Percentiles rank a stretch among this genome's conserved stretches.
Evolutionary conservation across 2,797 vertebrate genomes (phyloP).

Genomic region (Acrossocheilus fasciatus): DNA sequence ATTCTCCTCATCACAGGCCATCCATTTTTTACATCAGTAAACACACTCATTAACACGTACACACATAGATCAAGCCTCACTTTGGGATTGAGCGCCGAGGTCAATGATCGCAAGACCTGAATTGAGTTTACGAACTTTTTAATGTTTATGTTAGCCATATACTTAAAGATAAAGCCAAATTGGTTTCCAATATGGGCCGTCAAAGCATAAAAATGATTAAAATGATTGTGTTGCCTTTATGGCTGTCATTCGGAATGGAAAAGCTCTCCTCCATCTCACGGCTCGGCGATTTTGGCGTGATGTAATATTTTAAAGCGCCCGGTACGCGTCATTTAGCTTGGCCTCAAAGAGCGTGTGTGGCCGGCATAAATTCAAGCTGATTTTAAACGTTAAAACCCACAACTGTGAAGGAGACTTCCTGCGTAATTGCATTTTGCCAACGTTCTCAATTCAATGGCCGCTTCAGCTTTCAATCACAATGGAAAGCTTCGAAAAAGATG

Average conservation of each 20-base stretch:
- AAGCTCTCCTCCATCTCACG: conserved; percentile 34
- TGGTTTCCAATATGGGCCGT: background rate
- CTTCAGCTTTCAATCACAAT: conserved; percentile 33
- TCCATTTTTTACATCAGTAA: conserved; percentile 46
- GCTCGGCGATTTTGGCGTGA: conserved; percentile 16
- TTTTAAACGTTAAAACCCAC: conserved; percentile 26
- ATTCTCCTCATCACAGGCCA: conserved; percentile 38
- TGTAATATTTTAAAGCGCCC: conserved; percentile 34
- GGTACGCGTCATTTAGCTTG: conserved; percentile 32
- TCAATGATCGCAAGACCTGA: conserved; percentile 14
- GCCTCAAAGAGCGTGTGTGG: conserved; percentile 8
- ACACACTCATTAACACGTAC: conserved; percentile 42
- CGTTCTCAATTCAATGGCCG: background rate
- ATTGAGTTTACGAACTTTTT: conserved; percentile 15
- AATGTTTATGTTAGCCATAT: conserved; percentile 35
- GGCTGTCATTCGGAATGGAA: conserved; percentile 33
- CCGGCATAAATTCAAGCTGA: conserved; percentile 34
- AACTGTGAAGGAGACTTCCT: conserved; percentile 51
- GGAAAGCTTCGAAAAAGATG: conserved; percentile 8
- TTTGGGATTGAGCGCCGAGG: conserved; percentile 5
- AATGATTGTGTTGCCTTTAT: conserved; percentile 43
- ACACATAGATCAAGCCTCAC: conserved; percentile 11
- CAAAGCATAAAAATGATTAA: conserved; percentile 42
- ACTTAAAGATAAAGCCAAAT: conserved; percentile 14
- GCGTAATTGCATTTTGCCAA: conserved; percentile 25